Conservation (phyloP, 2,888 invertebrate species). For the Dasypolia templi region DNA sequence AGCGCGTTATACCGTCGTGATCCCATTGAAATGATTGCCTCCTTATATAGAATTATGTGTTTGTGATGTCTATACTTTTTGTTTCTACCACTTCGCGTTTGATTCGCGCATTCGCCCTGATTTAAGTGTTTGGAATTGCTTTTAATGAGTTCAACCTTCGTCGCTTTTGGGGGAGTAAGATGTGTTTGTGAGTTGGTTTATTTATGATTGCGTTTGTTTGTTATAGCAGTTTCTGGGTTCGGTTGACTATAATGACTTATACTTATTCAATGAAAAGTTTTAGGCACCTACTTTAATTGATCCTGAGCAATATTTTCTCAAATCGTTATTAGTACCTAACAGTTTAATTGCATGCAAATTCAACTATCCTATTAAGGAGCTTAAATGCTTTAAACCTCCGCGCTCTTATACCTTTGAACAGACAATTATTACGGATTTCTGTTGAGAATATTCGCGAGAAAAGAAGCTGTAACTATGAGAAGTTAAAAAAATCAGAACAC, state of each 20-base stretch:
- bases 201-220: slow-evolving; percentile 18
- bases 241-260: not conserved
- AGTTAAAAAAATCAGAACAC: not conserved
- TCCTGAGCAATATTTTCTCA: not conserved
- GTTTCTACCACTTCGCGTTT: slow-evolving; percentile 39
- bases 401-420: not conserved
- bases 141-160: slow-evolving; percentile 9
- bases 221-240: not conserved
- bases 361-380: not conserved
- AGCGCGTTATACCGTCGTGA: slow-evolving; percentile 79
- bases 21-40: slow-evolving; percentile 85
- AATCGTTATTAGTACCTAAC: not conserved
- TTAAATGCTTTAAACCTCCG: not conserved
- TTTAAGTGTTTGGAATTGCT: slow-evolving; percentile 14
- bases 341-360: not conserved
- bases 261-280: not conserved
- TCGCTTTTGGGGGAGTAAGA: not conserved
- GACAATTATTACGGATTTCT: not conserved
- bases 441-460: not conserved
- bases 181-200: not conserved
- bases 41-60: slow-evolving; percentile 85
- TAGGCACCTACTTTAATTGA: not conserved
- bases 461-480: not conserved
- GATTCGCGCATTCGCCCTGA: slow-evolving; percentile 24
- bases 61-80: slow-evolving; percentile 73